phyloP scores from a whole-genome alignment of 2,113 vertebrate genomes.

The Bagarius yarrelli region DNA sequence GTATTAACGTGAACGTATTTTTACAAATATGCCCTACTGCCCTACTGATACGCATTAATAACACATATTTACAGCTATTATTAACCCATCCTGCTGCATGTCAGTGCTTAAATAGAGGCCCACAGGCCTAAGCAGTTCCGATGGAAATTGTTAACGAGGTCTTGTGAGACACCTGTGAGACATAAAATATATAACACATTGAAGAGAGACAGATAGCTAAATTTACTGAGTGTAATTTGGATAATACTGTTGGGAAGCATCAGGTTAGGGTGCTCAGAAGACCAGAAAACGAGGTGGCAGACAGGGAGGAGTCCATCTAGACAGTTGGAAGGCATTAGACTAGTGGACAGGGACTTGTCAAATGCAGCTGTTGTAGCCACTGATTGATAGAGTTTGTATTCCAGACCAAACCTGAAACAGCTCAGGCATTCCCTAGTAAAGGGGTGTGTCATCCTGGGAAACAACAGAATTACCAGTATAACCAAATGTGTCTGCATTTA shows the following conservation, averaged over 20 bases:
- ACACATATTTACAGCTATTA: slow-evolving; percentile 15
- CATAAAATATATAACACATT: slow-evolving; percentile 48
- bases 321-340: slow-evolving; percentile 90
- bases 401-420: slow-evolving; percentile 63
- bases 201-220: slow-evolving; percentile 49
- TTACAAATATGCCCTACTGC: too few relatives aligned
- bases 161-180: slow-evolving; percentile 59
- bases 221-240: slow-evolving; percentile 58
- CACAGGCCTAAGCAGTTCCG: slow-evolving; percentile 23
- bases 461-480: slow-evolving; percentile 33
- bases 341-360: slow-evolving; percentile 93
- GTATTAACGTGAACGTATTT: too few relatives aligned
- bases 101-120: slow-evolving; percentile 2
- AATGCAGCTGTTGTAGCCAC: slow-evolving; percentile 88
- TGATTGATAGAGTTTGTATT: slow-evolving; percentile 96
- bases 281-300: slow-evolving; percentile 69
- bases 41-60: background rate
- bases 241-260: slow-evolving; percentile 64
- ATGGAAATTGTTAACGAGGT: slow-evolving; percentile 25
- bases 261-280: slow-evolving; percentile 63
- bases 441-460: slow-evolving; percentile 58
- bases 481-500: slow-evolving; percentile 25
- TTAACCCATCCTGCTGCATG: slow-evolving; percentile 4
- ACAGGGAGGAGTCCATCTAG: slow-evolving; percentile 80
- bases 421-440: slow-evolving; percentile 69